These are phyloP conservation scores for Himantopus leucocephalus DNA, from an alignment of 2,113 vertebrate species.

Conservation along the genomic window DNA sequence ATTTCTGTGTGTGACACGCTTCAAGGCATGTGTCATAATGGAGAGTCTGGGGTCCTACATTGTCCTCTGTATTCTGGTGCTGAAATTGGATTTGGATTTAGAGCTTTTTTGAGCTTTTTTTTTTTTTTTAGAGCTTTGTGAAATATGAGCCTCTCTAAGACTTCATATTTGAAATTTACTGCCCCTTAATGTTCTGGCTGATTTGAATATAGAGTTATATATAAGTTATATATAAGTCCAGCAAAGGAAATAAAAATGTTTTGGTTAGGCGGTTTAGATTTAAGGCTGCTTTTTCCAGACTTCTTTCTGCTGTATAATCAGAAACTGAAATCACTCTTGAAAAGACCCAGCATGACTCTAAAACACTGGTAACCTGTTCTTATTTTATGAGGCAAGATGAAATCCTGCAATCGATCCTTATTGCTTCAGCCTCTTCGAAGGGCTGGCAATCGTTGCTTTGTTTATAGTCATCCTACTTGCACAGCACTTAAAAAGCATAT, in stretches of 20 bases:
- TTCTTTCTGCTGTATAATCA: not conserved
- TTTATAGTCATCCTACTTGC: not conserved
- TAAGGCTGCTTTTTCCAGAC: not conserved
- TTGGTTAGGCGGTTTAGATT: not conserved
- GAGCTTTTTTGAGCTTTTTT: not conserved
- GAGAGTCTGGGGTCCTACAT: not conserved
- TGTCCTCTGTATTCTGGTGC: not conserved
- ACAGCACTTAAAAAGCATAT: not conserved
- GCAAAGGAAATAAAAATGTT: not conserved
- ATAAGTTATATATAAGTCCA: not conserved
- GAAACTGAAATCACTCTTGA: not conserved
- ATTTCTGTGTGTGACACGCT: not conserved
- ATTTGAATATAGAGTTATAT: not conserved
- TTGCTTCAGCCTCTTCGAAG: not conserved
- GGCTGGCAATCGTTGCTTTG: not conserved
- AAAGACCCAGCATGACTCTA: not conserved
- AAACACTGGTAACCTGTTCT: not conserved
- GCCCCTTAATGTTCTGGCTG: not conserved
- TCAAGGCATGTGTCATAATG: not conserved
- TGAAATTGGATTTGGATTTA: not conserved
- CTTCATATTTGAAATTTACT: not conserved
- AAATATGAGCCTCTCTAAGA: not conserved
- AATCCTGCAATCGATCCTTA: not conserved
- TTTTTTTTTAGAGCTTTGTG: not conserved
- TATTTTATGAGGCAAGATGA: not conserved